Base-by-base conservation (phyloP, 2,797 vertebrate genomes). In the Crocidura indochinensis region DNA sequence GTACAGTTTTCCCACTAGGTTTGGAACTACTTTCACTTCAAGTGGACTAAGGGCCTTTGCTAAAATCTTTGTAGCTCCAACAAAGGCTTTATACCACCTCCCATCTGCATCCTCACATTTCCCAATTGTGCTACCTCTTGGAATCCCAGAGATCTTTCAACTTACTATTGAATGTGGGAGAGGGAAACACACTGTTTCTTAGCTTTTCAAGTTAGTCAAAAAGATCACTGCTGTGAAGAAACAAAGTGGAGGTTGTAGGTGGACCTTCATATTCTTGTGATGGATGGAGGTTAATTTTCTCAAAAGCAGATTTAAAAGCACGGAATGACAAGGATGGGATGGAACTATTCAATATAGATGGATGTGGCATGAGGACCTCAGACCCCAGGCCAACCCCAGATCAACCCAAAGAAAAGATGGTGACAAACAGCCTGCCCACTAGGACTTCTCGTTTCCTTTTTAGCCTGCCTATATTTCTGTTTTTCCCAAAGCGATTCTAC, bases 161-260 rank as follows among this genome's bases (percentile, higher is more conserved):
- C 84, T 53, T 53, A 76, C 68, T 44, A 26, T 56, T 82, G 72
- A 20, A 46, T 46, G 38, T 83, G 46, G 29, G 38, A 56, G 5
- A 0, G 31, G n/a, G n/a, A n/a, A n/a, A n/a, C n/a, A n/a, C n/a
- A n/a, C n/a, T 47, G 47, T 76, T 91, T 26, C 38, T 73, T 68
- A 67, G 11, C 73, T 94, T 89, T 79, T 80, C n/a, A 84, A 53
- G 71, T 84, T 89, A 65, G 44, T 89, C 22, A 65, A 22, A 82
- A 76, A 92, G 44, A 91, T 84, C 67, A 77, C 46, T 38, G 51
- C 65, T 62, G n/a, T 51, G 69, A 76, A 38, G 31, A 79, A 87
- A 82, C 49, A 10, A 12, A 65, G 72, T 26, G 14, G 62, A 73
- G 26, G 29, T 49, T 8, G 72, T 19, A 89, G 62, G 31, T 8